Conservation (phyloP, 2,888 invertebrate species). For the Meloe dianella region DNA sequence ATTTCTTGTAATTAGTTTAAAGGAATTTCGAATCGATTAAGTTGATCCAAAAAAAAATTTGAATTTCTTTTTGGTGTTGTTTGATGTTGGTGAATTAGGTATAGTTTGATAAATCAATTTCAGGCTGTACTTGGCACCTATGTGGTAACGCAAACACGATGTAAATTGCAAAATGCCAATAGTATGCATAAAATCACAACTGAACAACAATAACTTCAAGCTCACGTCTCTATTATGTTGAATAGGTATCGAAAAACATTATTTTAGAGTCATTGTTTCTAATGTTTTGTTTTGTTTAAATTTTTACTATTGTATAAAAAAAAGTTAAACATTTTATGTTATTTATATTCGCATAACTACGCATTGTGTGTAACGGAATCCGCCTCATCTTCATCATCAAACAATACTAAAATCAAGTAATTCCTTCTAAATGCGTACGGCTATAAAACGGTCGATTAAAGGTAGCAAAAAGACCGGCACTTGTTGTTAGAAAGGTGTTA, state of each 20-base stretch:
- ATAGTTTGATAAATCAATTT: conserved; percentile 29
- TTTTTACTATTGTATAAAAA: neutral
- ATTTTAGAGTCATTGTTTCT: neutral
- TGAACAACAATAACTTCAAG: conserved; percentile 37
- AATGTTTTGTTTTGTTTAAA: neutral
- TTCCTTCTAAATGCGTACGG: neutral
- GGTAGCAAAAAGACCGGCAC: conserved; percentile 18
- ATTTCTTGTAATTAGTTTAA: neutral
- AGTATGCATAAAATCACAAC: conserved; percentile 34
- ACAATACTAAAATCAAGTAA: conserved; percentile 1
- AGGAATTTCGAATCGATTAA: neutral
- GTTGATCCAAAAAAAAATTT: neutral
- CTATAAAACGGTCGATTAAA: conserved; percentile 16
- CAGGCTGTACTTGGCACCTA: conserved; percentile 29
- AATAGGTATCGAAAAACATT: neutral
- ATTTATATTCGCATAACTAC: neutral
- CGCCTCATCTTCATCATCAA: neutral
- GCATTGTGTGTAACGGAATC: neutral
- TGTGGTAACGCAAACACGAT: conserved; percentile 35
- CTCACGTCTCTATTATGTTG: conserved; percentile 19
- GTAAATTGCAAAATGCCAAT: conserved; percentile 37
- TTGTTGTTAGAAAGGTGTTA: conserved; percentile 26
- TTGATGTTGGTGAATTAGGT: neutral
- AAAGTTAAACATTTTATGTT: neutral
- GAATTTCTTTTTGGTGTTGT: neutral